Evolutionary conservation across 2,797 vertebrate species (phyloP).

Genomic region (Clarias pachynema): DNA sequence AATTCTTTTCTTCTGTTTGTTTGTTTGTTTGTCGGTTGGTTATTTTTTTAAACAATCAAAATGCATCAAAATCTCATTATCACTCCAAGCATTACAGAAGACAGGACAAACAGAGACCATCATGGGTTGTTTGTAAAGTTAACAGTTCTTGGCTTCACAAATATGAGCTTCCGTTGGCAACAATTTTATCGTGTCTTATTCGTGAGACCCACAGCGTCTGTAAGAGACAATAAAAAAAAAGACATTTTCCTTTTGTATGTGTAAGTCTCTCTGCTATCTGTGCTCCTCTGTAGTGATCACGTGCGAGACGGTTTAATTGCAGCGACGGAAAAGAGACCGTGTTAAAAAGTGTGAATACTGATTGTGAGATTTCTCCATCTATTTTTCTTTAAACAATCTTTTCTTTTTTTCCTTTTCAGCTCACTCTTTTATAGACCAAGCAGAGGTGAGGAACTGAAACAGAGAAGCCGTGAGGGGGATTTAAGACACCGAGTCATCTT

Average conservation of each 20-base stretch:
- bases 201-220: background rate
- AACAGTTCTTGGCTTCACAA: background rate
- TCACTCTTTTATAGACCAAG: conserved; percentile 69
- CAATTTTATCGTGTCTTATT: background rate
- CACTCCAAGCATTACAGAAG: background rate
- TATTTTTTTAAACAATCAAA: background rate
- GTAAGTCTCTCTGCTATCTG: no score
- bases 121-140: background rate
- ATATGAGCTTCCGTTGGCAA: background rate
- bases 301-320: background rate
- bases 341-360: background rate
- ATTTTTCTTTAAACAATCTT: conserved; percentile 62
- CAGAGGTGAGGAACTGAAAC: conserved; percentile 73
- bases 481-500: conserved; percentile 51
- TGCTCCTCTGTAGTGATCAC: background rate
- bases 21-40: background rate
- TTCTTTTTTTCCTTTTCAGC: conserved; percentile 65
- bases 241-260: background rate
- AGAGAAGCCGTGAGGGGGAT: conserved; percentile 44
- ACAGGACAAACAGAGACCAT: background rate
- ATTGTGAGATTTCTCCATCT: background rate
- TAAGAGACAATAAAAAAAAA: background rate
- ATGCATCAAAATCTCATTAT: background rate
- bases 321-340: background rate
- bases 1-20: no score